These are phyloP conservation scores for Ericerus pela DNA, from an alignment of 1,140 invertebrate species.

Conservation along the genomic window DNA sequence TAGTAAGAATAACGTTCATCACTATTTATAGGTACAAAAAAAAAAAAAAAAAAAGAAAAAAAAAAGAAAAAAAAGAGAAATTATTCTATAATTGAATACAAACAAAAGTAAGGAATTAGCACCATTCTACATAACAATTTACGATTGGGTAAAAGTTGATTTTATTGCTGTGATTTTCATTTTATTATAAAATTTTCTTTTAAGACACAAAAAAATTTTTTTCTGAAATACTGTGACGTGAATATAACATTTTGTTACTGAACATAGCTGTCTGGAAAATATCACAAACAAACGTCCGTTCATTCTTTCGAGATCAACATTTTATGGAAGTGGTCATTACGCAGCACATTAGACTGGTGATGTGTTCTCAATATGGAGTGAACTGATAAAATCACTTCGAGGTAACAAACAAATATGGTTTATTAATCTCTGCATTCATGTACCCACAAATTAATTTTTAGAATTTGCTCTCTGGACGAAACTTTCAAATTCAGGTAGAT, in stretches of 20 bases:
- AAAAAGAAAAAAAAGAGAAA: too few species aligned
- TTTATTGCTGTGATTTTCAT: too few species aligned
- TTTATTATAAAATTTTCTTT: too few species aligned
- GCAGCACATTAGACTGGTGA: constrained; percentile 88
- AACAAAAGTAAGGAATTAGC: too few species aligned
- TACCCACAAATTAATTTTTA: constrained; percentile 3
- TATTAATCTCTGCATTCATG: constrained; percentile 13
- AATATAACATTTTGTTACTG: too few species aligned
- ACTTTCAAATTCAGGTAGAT: constrained; percentile 66
- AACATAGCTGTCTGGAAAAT: constrained; percentile 51
- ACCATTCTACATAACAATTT: too few species aligned
- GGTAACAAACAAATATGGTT: constrained; percentile 7
- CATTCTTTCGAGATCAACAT: constrained; percentile 69
- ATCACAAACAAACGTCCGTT: constrained; percentile 56
- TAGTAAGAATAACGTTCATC: constrained; percentile 40
- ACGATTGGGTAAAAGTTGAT: too few species aligned
- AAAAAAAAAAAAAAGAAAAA: too few species aligned
- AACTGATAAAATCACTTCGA: constrained; percentile 42
- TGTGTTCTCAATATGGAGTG: constrained; percentile 51
- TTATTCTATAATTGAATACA: too few species aligned
- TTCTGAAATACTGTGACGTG: constrained; percentile 47
- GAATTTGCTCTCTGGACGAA: constrained; percentile 41
- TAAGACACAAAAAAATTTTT: too few species aligned
- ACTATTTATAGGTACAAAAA: constrained; percentile 9
- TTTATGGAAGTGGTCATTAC: constrained; percentile 59